These are phyloP conservation scores for Erpetoichthys calabaricus DNA, from an alignment of 2,797 vertebrate species.

Conservation along the genomic window DNA sequence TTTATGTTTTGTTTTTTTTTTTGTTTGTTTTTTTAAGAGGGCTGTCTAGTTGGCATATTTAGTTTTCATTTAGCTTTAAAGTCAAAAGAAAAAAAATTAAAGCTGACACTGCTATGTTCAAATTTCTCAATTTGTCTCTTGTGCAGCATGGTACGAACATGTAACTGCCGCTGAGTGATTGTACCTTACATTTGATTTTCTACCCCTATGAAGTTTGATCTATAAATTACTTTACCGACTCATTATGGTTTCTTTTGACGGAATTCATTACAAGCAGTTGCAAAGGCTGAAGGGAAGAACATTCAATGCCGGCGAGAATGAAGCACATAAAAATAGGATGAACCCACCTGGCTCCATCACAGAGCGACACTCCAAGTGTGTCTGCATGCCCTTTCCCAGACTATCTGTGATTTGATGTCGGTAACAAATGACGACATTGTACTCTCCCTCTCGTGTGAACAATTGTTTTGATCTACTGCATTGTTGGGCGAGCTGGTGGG, in stretches of 20 bases:
- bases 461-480: neutral
- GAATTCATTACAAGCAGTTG: neutral
- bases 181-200: slow-evolving; percentile 12
- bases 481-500: too few species aligned
- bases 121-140: neutral
- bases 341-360: neutral
- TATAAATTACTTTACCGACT: slow-evolving; percentile 7
- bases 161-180: slow-evolving; percentile 11
- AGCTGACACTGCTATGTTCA: neutral
- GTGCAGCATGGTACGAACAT: slow-evolving; percentile 3
- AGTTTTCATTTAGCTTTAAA: too few species aligned
- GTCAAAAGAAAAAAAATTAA: too few species aligned
- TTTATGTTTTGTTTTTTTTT: too few species aligned
- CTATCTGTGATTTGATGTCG: neutral
- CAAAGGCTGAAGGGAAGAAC: too few species aligned
- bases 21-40: too few species aligned
- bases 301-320: too few species aligned
- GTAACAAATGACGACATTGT: neutral
- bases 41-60: too few species aligned
- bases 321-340: neutral
- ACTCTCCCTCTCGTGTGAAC: neutral
- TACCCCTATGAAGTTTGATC: slow-evolving; percentile 8
- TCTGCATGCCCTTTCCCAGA: neutral
- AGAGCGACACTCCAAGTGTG: neutral
- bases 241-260: neutral